These are phyloP conservation scores for Bombycilla garrulus DNA, from an alignment of 2,113 vertebrate genomes.

Conservation along the genomic window DNA sequence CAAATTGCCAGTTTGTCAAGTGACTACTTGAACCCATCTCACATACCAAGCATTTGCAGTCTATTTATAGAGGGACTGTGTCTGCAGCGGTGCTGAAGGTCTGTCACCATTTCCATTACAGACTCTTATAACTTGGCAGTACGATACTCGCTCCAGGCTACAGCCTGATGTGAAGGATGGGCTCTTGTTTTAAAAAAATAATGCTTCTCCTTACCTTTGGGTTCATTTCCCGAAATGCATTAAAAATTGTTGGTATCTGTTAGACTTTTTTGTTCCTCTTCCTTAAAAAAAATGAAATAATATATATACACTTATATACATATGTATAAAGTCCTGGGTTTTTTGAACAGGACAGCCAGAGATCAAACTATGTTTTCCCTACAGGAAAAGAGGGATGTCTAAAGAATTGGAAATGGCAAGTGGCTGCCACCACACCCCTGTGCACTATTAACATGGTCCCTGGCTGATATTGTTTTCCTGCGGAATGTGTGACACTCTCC, in stretches of 20 bases:
- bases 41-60: constrained; percentile 14
- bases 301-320: too few species aligned
- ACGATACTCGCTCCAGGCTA: background rate
- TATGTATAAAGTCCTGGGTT: background rate
- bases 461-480: background rate
- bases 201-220: background rate
- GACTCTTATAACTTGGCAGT: constrained; percentile 7
- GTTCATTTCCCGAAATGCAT: background rate
- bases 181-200: constrained; percentile 13
- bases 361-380: background rate
- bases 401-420: background rate
- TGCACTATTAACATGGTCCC: rapidly evolving
- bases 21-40: constrained; percentile 3
- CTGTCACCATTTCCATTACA: constrained; percentile 44
- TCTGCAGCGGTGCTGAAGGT: background rate
- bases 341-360: background rate
- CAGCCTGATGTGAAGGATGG: background rate
- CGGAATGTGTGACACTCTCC: background rate
- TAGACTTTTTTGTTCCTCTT: background rate
- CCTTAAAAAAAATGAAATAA: background rate
- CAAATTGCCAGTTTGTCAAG: constrained; percentile 28
- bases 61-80: constrained; percentile 39
- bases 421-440: background rate
- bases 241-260: background rate
- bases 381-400: background rate